Evolutionary conservation across 2,113 vertebrate genomes (phyloP).

Genomic region (Castor canadensis): DNA sequence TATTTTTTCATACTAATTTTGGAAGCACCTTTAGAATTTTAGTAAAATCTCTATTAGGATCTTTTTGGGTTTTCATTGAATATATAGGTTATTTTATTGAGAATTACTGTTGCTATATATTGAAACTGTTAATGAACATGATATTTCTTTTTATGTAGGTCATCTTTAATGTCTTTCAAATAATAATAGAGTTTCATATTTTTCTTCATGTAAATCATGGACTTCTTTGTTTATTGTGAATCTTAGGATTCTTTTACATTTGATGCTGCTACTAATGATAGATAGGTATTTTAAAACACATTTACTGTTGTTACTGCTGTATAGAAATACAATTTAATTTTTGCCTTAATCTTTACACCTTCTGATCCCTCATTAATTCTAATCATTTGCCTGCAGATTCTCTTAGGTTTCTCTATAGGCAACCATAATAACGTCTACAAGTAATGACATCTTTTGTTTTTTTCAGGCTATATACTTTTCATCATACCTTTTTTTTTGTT

Average conservation of each 20-base stretch:
- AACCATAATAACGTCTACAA: not conserved
- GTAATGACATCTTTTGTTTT: not conserved
- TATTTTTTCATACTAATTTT: not conserved
- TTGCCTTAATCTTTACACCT: not conserved
- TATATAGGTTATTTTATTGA: slow-evolving; percentile 54
- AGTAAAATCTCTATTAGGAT: not conserved
- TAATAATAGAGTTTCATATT: slow-evolving; percentile 2
- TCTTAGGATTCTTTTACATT: slow-evolving; percentile 44
- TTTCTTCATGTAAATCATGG: slow-evolving; percentile 39
- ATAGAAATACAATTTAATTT: slow-evolving; percentile 50
- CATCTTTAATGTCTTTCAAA: slow-evolving; percentile 24
- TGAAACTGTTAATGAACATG: slow-evolving; percentile 21
- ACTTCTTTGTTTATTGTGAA: not conserved
- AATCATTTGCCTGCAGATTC: slow-evolving; percentile 27
- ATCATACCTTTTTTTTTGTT: not conserved
- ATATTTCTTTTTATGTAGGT: slow-evolving; percentile 38
- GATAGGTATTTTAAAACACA: not conserved
- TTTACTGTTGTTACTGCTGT: not conserved
- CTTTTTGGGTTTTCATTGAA: slow-evolving; percentile 18
- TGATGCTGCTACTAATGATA: not conserved
- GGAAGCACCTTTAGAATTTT: slow-evolving; percentile 21
- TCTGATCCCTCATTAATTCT: slow-evolving; percentile 31
- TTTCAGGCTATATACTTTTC: not conserved
- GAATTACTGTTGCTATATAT: slow-evolving; percentile 12
- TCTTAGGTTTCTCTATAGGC: not conserved